A percentile compares a stretch with the other conserved stretches of the same genome.
These are phyloP conservation scores for Mus pahari DNA, from an alignment of 2,113 vertebrate species.

Conservation along the genomic window DNA sequence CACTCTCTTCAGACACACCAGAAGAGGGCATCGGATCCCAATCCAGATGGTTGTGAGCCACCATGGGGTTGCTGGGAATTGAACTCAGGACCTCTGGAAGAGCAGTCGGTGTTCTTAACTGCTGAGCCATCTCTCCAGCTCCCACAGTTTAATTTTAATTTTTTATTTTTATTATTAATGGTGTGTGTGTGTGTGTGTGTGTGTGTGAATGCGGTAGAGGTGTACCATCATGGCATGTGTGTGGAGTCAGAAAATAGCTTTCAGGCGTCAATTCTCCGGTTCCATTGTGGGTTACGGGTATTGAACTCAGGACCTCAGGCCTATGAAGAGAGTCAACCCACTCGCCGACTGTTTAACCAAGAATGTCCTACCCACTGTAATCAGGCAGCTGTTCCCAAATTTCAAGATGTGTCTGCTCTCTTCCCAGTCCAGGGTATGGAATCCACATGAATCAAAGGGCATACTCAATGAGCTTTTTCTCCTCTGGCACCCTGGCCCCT, in stretches of 20 bases:
- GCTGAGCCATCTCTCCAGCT: not conserved
- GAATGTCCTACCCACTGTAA: not conserved
- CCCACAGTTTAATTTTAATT: not conserved
- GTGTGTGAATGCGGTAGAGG: not conserved
- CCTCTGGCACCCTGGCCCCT: not conserved
- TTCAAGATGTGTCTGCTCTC: not conserved
- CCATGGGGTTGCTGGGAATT: too few relatives aligned
- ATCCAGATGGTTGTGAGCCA: too few relatives aligned
- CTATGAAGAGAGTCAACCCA: not conserved
- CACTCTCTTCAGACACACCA: too few relatives aligned
- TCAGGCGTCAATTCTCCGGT: not conserved
- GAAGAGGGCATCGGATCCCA: too few relatives aligned
- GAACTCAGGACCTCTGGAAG: too few relatives aligned
- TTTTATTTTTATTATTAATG: not conserved
- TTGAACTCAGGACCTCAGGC: not conserved
- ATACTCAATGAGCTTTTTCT: rapidly evolving
- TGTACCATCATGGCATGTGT: not conserved
- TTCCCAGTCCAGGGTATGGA: not conserved
- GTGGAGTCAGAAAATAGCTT: not conserved
- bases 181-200: not conserved
- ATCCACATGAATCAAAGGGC: not conserved
- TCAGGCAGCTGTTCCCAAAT: not conserved
- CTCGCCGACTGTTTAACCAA: not conserved
- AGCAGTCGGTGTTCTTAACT: too few relatives aligned
- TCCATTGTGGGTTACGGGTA: not conserved